Percentiles rank a stretch among this genome's conserved stretches.
These are phyloP conservation scores for Lepidochrysops patricia DNA, from an alignment of 2,888 invertebrate species.

Conservation along the genomic window DNA sequence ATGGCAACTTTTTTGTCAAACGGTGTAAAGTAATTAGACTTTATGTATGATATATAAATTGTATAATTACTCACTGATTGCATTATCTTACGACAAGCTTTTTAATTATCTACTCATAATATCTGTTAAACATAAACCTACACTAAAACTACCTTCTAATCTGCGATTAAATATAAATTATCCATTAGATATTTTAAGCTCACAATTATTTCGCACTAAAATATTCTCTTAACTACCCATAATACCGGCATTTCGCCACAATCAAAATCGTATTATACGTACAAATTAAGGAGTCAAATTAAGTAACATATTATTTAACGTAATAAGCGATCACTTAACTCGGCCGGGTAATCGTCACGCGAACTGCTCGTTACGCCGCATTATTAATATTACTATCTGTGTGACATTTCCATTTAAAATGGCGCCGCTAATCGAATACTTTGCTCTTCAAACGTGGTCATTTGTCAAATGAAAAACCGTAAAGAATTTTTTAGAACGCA, in stretches of 20 bases:
- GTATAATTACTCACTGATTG: neutral
- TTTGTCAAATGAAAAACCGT: neutral
- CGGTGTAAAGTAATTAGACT: neutral
- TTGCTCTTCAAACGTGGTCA: neutral
- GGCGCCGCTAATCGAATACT: neutral
- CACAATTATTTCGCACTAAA: neutral
- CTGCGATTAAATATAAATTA: neutral
- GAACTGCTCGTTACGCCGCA: constrained; percentile 19
- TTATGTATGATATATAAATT: neutral
- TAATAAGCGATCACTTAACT: constrained; percentile 16
- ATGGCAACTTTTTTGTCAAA: neutral
- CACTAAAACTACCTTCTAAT: neutral
- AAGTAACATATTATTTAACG: constrained; percentile 16
- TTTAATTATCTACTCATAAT: neutral
- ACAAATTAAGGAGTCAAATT: constrained; percentile 13
- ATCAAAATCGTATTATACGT: neutral
- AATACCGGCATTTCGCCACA: neutral
- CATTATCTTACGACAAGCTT: neutral
- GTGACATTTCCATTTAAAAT: constrained; percentile 14
- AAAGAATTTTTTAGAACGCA: neutral
- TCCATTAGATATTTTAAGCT: neutral
- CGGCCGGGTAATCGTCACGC: constrained; percentile 18
- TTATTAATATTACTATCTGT: constrained; percentile 13
- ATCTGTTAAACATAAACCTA: too few relatives aligned
- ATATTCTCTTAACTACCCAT: neutral